Evolutionary conservation across 1,140 invertebrate species (phyloP), one percentile per base, ranked within the genome.

Genomic region (Eufriesea mexicana): DNA sequence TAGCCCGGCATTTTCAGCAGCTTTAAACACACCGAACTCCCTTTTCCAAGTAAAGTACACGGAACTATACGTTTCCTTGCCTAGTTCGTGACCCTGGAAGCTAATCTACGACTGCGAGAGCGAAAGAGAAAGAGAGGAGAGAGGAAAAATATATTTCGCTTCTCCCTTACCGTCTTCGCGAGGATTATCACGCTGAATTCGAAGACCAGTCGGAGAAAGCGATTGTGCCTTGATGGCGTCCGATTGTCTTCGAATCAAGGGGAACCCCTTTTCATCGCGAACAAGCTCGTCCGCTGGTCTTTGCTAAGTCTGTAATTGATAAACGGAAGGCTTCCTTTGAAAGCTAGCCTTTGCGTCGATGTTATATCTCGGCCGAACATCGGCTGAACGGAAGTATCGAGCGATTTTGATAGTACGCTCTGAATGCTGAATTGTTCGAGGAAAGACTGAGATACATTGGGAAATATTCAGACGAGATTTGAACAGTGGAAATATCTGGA

Each of bases 61-160:
- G 73, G 28, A 77, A 77, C 64, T 77, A 61, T 83, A 77, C 74
- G 64, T 68, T 83, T 68, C 80, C 68, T 68, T 68, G 54, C 42
- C 51, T 67, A 68, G 64, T 68, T 83, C 64, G 61, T 64, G 74
- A 42, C 28, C 55, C 74, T 54, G 62, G 23, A 70, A 70, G 74
- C 76, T 83, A 83, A 77, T 77, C 80, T 77, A 51, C 64, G 47
- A 68, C 54, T 83, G 77, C 61, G 25, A 51, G 61, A 66, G 59
- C 61, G 55, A 75, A 75, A 45, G 70, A 55, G 79, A 81, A 61
- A 28, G 28, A 64, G 28, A 42, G 49, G 25, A 1, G 47, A 57
- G 47, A 18, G 51, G 61, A 75, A 66, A 75, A 18, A 55, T 75
- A 75, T 49, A 57, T 59, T n/a, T 25, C 18, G 28, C 42, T 55